Percentiles rank a stretch among this genome's conserved stretches.
Evolutionary conservation across 2,113 vertebrate genomes (phyloP).

Genomic region (Theristicus caerulescens): DNA sequence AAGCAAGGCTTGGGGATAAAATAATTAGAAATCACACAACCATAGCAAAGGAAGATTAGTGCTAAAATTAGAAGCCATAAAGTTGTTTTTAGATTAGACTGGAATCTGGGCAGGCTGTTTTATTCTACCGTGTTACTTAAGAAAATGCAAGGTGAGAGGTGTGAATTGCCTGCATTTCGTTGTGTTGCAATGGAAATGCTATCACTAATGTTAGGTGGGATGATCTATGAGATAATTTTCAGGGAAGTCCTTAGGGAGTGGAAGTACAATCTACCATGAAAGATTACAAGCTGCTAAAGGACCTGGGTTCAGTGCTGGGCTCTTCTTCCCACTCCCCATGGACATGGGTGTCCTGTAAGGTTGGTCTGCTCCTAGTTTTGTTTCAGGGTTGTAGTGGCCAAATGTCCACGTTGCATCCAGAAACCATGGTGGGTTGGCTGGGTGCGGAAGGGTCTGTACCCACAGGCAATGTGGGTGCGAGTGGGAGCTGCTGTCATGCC

Average conservation of each 20-base stretch:
- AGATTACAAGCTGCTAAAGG: too few relatives aligned
- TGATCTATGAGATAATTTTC: too few relatives aligned
- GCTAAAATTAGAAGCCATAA: slow-evolving; percentile 73
- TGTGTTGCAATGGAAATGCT: too few relatives aligned
- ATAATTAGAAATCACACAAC: slow-evolving; percentile 80
- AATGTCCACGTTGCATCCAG: not conserved
- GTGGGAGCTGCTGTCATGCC: not conserved
- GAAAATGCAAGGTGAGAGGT: not conserved
- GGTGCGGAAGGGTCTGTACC: not conserved
- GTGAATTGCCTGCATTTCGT: too few relatives aligned
- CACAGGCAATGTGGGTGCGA: fast-evolving
- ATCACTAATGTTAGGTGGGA: too few relatives aligned
- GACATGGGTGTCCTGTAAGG: fast-evolving
- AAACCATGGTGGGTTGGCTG: not conserved
- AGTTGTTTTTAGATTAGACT: slow-evolving; percentile 50
- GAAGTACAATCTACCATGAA: too few relatives aligned
- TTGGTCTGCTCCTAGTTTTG: not conserved
- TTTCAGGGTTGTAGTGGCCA: not conserved
- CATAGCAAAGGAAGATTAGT: slow-evolving; percentile 71
- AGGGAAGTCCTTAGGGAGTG: too few relatives aligned
- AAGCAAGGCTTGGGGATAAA: slow-evolving; percentile 72
- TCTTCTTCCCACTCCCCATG: fast-evolving
- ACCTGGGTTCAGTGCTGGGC: not conserved
- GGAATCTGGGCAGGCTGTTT: slow-evolving; percentile 28
- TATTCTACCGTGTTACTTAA: not conserved